Evolutionary conservation across 2,113 vertebrate species (phyloP).

Genomic region (Corvus moneduloides): DNA sequence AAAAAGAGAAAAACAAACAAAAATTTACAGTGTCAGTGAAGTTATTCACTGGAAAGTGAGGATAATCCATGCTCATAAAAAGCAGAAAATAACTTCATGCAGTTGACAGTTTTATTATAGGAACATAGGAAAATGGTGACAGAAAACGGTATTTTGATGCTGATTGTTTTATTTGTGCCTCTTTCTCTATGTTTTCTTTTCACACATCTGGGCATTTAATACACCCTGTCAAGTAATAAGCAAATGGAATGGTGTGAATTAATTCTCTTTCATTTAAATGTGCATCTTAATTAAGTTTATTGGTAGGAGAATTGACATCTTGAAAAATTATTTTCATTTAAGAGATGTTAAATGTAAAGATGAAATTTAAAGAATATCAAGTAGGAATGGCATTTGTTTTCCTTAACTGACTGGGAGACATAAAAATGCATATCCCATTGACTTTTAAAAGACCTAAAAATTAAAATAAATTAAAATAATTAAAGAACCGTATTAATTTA

Average conservation of each 20-base stretch:
- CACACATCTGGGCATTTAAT: slow-evolving; percentile 53
- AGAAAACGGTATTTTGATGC: slow-evolving; percentile 67
- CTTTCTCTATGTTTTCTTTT: slow-evolving; percentile 51
- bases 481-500: not conserved
- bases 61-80: slow-evolving; percentile 65
- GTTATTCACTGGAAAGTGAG: slow-evolving; percentile 59
- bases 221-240: slow-evolving; percentile 59
- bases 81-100: slow-evolving; percentile 50
- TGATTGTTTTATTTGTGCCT: slow-evolving; percentile 71
- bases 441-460: not conserved
- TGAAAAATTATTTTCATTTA: slow-evolving; percentile 29
- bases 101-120: slow-evolving; percentile 67
- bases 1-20: not conserved
- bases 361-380: slow-evolving; percentile 19
- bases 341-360: slow-evolving; percentile 6
- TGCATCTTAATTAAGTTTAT: slow-evolving; percentile 65
- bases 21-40: slow-evolving; percentile 50
- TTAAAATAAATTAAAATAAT: not conserved
- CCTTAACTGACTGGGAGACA: not conserved
- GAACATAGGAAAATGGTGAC: slow-evolving; percentile 66
- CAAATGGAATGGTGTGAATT: slow-evolving; percentile 58
- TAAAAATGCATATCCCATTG: not conserved
- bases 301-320: slow-evolving; percentile 50
- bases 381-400: slow-evolving; percentile 41
- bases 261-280: slow-evolving; percentile 68